phyloP scores from a whole-genome alignment of 2,113 vertebrate genomes.

The Sinocyclocheilus anophthalmus region DNA sequence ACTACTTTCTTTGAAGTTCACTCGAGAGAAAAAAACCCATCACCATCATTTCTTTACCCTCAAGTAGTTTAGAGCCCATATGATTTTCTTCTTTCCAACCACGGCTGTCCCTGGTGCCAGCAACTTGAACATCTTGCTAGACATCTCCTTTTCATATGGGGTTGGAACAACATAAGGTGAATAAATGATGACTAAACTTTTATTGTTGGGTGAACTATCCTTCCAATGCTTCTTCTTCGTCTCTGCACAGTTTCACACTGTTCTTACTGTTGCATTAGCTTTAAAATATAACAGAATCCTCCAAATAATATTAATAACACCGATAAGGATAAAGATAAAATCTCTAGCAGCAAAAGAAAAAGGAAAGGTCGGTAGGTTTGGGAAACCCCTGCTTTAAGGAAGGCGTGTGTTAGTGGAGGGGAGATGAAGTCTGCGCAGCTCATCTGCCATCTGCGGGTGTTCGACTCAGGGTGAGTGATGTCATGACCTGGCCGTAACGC shows the following conservation, averaged over 20 bases:
- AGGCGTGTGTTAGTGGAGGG: conserved; percentile 82
- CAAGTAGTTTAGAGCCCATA: conserved; percentile 31
- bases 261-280: conserved; percentile 76
- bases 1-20: conserved; percentile 54
- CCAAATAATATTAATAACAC: conserved; percentile 55
- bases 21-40: neutral
- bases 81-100: neutral
- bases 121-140: neutral
- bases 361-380: conserved; percentile 85
- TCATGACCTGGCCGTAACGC: conserved; percentile 86
- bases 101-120: neutral
- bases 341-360: conserved; percentile 84
- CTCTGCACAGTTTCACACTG: conserved; percentile 56
- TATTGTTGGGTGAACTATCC: neutral
- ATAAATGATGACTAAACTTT: neutral
- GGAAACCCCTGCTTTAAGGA: conserved; percentile 90
- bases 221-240: conserved; percentile 17
- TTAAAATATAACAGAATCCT: conserved; percentile 76
- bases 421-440: conserved; percentile 77
- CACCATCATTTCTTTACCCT: neutral
- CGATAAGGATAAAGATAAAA: conserved; percentile 67
- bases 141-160: neutral
- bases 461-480: conserved; percentile 84
- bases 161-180: neutral
- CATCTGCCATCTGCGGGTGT: conserved; percentile 91